Evolutionary conservation across 1,140 invertebrate genomes (phyloP), one percentile per base, ranked within the genome.

Genomic region (Agrypnia vestita): DNA sequence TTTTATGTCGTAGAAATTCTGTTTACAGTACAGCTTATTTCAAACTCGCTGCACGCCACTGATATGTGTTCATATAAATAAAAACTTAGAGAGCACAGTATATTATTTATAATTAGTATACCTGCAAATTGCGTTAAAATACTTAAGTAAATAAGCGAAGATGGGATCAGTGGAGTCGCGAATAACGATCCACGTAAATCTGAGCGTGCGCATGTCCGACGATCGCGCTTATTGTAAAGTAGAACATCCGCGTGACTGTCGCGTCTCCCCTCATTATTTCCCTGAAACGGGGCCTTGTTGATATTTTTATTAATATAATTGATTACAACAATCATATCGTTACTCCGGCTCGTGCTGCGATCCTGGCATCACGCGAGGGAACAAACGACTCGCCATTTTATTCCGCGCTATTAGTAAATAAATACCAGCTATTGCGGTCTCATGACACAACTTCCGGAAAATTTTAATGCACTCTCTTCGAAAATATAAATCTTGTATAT

Each of bases 261-360:
- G 67, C 67, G 12, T 72, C 17, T 62, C 17, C 25, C 56, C 73
- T 76, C 73, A 76, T 76, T 76, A 76, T 76, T 61, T 75, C 13
- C 73, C 67, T 6, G 17, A 17, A 74, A 19, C 56, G 73, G n/a
- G 44, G 10, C 15, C 59, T 61, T 61, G 53, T 61, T 62, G n/a
- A 76, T 62, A 76, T 76, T 76, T 76, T 78, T 78, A 78, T 78
- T 56, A 78, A 72, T 53, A 78, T 56, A 78, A 78, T 78, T 78
- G 76, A 78, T 78, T 78, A 78, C 47, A 71, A 59, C 76, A 71
- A 78, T 78, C 67, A 78, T 78, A 72, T 78, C 35, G 76, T 72
- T 72, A 72, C 67, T 78, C 49, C 12, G 62, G 67, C 76, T 78
- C 76, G 76, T 78, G 76, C 76, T 46, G 19, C 44, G 15, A 47